These are phyloP conservation scores for Caenorhabditis doughertyi DNA, from an alignment of 2,888 invertebrate species.

Conservation along the genomic window DNA sequence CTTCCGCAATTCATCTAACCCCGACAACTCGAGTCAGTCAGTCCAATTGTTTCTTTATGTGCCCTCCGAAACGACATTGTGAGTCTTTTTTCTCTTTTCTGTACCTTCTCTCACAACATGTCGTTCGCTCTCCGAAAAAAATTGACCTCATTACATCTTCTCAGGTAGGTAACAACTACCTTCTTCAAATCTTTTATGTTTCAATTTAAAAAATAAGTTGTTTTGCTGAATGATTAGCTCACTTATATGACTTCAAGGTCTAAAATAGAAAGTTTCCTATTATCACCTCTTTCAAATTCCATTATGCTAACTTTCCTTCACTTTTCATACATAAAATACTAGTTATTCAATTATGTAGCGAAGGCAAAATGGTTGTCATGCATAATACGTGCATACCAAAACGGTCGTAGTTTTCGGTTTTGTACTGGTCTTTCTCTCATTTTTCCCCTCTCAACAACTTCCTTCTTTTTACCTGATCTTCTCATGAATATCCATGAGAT, in stretches of 20 bases:
- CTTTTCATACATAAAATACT: slow-evolving; percentile 14
- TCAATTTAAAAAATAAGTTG: slow-evolving; percentile 32
- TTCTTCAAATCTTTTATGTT: slow-evolving; percentile 11
- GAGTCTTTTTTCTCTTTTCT: slow-evolving; percentile 54
- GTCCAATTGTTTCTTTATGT: slow-evolving; percentile 64
- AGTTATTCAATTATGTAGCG: slow-evolving; percentile 59
- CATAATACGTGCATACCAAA: slow-evolving; percentile 52
- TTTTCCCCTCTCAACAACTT: neutral
- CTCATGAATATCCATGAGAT: slow-evolving; percentile 57
- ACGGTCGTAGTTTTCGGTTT: slow-evolving; percentile 46
- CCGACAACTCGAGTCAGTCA: slow-evolving; percentile 55
- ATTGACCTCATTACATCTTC: slow-evolving; percentile 61
- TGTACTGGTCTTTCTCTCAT: slow-evolving; percentile 47
- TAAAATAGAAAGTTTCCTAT: neutral
- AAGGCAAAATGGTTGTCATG: slow-evolving; percentile 44
- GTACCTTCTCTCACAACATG: slow-evolving; percentile 43
- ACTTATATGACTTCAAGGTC: neutral
- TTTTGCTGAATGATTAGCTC: slow-evolving; percentile 1
- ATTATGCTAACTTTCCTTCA: slow-evolving; percentile 1
- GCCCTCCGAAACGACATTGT: slow-evolving; percentile 62
- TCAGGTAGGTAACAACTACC: slow-evolving; percentile 55
- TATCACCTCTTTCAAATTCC: neutral
- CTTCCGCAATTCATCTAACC: slow-evolving; percentile 35
- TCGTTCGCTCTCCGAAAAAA: slow-evolving; percentile 55
- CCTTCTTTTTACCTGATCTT: slow-evolving; percentile 34